These are phyloP conservation scores for Pseudachorutes palmiensis DNA, from an alignment of 1,140 invertebrate genomes.

Conservation along the genomic window DNA sequence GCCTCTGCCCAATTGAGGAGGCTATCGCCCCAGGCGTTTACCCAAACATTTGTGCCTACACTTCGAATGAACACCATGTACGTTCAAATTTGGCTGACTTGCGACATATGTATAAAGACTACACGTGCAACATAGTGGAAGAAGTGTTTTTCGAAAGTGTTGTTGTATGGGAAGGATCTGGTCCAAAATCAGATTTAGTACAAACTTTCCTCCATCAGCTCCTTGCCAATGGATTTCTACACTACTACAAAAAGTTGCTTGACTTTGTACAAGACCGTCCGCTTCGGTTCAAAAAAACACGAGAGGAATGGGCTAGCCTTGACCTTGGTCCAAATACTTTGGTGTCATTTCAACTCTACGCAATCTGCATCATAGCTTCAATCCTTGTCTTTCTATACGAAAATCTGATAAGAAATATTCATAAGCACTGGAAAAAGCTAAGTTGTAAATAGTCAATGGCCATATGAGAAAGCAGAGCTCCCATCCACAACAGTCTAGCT, in stretches of 20 bases:
- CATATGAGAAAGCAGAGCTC: too few relatives aligned
- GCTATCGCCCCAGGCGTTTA: neutral
- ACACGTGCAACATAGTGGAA: neutral
- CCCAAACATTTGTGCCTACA: neutral
- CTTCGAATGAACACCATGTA: neutral
- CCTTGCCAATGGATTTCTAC: neutral
- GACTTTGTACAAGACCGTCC: neutral
- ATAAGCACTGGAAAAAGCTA: too few relatives aligned
- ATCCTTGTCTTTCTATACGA: neutral
- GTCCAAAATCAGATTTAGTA: neutral
- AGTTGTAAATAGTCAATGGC: too few relatives aligned
- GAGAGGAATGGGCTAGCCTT: neutral
- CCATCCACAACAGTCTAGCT: too few relatives aligned
- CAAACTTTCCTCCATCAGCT: neutral
- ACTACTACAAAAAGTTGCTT: neutral
- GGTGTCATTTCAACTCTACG: neutral
- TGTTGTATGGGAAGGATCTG: neutral
- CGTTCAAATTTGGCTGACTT: neutral
- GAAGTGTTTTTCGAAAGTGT: neutral
- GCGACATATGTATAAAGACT: neutral
- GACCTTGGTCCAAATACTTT: neutral
- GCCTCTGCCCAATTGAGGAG: neutral
- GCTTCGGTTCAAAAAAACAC: neutral
- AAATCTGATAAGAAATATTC: neutral
- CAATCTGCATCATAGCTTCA: neutral